phyloP scores from a whole-genome alignment of 1,140 invertebrate species.

The Drosophila ambigua region DNA sequence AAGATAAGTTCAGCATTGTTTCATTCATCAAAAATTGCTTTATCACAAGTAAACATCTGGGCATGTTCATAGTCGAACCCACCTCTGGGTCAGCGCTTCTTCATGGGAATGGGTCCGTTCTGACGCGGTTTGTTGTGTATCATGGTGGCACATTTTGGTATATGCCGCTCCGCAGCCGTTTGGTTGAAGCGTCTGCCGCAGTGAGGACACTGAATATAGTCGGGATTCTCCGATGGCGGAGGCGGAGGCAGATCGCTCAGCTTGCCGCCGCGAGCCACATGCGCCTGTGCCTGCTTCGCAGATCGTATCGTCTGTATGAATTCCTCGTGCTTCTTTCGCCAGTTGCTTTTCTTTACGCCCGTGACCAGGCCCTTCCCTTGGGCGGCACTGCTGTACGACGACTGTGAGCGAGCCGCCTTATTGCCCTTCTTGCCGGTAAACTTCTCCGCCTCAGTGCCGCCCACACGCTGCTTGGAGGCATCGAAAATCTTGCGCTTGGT shows the following conservation, averaged over 20 bases:
- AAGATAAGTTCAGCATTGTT: conserved; percentile 28
- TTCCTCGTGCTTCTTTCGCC: conserved; percentile 96
- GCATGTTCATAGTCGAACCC: conserved; percentile 24
- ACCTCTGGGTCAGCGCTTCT: conserved; percentile 43
- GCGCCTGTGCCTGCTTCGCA: conserved; percentile 93
- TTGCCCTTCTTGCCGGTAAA: conserved; percentile 85
- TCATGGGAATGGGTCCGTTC: conserved; percentile 32
- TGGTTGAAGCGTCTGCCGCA: conserved; percentile 95
- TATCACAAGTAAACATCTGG: conserved; percentile 74
- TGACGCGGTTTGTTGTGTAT: conserved; percentile 91
- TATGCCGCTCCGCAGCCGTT: conserved; percentile 94
- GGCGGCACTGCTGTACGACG: conserved; percentile 65
- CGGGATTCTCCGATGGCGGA: conserved; percentile 92
- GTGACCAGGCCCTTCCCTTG: conserved; percentile 55
- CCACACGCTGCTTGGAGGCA: conserved; percentile 91
- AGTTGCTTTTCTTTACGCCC: conserved; percentile 88
- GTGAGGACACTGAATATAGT: conserved; percentile 96
- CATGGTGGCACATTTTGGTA: conserved; percentile 95
- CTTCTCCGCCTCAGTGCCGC: conserved; percentile 93
- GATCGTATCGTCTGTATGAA: conserved; percentile 95
- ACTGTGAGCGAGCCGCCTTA: conserved; percentile 39
- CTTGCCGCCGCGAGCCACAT: conserved; percentile 94
- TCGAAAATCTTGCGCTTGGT: conserved; percentile 95
- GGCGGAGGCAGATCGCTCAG: conserved; percentile 95
- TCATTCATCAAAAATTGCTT: conserved; percentile 60